A percentile compares a stretch with the other conserved stretches of the same genome.
These are phyloP conservation scores for Catamblyrhynchus diadema DNA, from an alignment of 2,797 vertebrate genomes.

Conservation along the genomic window DNA sequence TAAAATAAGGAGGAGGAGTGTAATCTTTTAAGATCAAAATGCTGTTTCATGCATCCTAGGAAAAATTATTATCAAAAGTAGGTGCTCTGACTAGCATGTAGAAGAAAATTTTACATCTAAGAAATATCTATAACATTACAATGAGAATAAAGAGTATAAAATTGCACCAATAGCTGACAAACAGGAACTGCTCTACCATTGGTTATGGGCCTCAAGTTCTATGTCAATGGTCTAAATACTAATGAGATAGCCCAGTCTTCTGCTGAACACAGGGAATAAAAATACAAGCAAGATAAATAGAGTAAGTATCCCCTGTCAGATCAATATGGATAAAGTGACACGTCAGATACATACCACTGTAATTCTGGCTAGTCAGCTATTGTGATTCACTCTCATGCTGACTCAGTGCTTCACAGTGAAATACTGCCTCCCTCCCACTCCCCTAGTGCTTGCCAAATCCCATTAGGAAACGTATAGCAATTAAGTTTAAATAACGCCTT, in stretches of 20 bases:
- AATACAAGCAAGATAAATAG: background rate
- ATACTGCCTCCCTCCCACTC: background rate
- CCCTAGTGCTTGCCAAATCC: background rate
- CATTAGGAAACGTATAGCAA: slow-evolving; percentile 9
- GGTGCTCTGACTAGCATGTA: background rate
- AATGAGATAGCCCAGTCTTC: background rate
- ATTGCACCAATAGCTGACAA: background rate
- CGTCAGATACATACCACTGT: background rate
- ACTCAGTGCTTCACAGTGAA: slow-evolving; percentile 1
- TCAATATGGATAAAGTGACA: slow-evolving; percentile 9
- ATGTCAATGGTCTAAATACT: background rate
- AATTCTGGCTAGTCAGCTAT: background rate
- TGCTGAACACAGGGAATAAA: background rate
- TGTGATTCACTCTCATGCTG: slow-evolving; percentile 2
- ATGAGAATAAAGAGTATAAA: background rate
- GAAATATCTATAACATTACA: background rate
- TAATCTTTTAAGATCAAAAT: background rate
- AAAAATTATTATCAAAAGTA: background rate
- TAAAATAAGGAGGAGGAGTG: background rate
- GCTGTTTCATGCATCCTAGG: background rate
- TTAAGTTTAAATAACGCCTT: background rate
- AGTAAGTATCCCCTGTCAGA: background rate
- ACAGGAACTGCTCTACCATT: background rate
- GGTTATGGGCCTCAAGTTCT: background rate
- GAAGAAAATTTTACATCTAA: background rate